phyloP scores from a whole-genome alignment of 2,888 invertebrate genomes.

The Criorhina ranunculi region DNA sequence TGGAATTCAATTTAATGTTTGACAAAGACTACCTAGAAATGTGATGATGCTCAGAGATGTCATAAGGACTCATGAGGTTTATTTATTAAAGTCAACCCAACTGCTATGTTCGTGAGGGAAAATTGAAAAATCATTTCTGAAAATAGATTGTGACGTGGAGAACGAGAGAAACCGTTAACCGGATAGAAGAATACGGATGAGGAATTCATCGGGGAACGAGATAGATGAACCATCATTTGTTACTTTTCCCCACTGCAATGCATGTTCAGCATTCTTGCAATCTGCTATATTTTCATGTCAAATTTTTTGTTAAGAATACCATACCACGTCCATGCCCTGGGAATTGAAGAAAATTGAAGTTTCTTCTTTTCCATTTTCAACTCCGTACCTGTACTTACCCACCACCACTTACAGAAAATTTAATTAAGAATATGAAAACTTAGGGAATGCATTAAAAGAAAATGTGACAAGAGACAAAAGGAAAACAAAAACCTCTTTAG shows the following conservation, averaged over 20 bases:
- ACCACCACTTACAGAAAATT: too few species aligned
- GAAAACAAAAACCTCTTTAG: constrained; percentile 3
- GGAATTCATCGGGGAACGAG: background rate
- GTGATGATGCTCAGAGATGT: background rate
- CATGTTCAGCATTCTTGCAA: background rate
- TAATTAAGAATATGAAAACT: background rate
- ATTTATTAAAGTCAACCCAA: constrained; percentile 11
- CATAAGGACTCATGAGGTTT: background rate
- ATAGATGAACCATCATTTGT: background rate
- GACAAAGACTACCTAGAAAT: background rate
- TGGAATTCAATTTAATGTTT: background rate
- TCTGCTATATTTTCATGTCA: background rate
- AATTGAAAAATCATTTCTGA: constrained; percentile 10
- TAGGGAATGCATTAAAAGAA: constrained; percentile 7
- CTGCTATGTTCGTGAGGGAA: background rate
- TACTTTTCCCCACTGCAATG: background rate
- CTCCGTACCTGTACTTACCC: too few species aligned
- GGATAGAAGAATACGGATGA: background rate
- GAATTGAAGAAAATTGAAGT: background rate
- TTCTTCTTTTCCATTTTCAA: background rate
- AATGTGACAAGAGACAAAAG: background rate
- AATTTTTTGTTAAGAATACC: too few species aligned
- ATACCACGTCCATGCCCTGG: background rate
- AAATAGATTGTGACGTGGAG: background rate
- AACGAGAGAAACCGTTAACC: too few species aligned